phyloP scores from a whole-genome alignment of 1,140 invertebrate genomes.

The Schlechtendalia chinensis region DNA sequence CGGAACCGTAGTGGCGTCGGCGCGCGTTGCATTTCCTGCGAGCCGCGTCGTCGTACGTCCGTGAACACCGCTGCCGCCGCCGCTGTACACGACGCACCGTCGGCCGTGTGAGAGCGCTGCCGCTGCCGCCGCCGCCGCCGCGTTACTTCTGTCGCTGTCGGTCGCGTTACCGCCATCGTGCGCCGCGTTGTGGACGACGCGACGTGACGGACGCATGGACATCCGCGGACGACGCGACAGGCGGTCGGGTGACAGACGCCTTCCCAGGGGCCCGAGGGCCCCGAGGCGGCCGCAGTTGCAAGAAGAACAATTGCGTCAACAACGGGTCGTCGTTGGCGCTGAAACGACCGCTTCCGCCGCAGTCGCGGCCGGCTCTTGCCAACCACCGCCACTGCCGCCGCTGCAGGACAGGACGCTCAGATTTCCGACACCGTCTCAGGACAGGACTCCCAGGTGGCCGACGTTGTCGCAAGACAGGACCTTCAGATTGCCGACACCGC shows the following conservation, averaged over 20 bases:
- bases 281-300: constrained; percentile 2
- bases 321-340: neutral
- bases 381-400: no score
- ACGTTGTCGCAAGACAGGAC: no score
- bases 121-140: neutral
- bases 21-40: constrained; percentile 32
- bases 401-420: neutral
- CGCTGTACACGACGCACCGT: constrained; percentile 32
- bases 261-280: neutral
- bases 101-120: constrained; percentile 49
- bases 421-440: neutral
- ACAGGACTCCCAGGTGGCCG: neutral
- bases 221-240: constrained; percentile 25
- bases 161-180: neutral
- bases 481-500: neutral
- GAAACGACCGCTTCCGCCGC: neutral
- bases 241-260: constrained; percentile 12
- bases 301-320: neutral
- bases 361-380: neutral
- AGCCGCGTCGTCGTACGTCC: constrained; percentile 17
- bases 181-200: neutral
- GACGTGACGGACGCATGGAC: neutral
- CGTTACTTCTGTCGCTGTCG: neutral
- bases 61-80: neutral
- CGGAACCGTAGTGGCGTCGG: constrained; percentile 35